Conservation (phyloP, 2,113 vertebrate species). For the Dasyprocta punctata region DNA sequence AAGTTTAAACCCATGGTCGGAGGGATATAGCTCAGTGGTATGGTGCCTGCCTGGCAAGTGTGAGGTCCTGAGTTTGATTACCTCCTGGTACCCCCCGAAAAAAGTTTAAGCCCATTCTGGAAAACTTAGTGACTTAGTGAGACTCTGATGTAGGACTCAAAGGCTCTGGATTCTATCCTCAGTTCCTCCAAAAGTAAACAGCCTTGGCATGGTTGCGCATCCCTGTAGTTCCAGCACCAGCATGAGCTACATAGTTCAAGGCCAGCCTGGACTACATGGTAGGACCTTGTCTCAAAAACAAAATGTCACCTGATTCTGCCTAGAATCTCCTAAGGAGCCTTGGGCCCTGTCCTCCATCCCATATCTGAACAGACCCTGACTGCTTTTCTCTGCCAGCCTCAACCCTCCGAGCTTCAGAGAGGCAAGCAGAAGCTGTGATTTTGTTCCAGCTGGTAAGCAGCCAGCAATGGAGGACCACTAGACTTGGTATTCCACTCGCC, state of each 20-base stretch:
- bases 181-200: not conserved
- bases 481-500: not conserved
- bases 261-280: not conserved
- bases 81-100: too few relatives aligned
- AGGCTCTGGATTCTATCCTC: not conserved
- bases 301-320: not conserved
- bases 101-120: not conserved
- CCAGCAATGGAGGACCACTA: not conserved
- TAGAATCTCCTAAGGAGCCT: not conserved
- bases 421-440: not conserved
- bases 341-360: not conserved
- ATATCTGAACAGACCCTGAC: not conserved
- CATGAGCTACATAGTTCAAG: not conserved
- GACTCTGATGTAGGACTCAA: not conserved
- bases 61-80: too few relatives aligned
- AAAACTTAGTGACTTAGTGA: not conserved
- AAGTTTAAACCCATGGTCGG: not conserved
- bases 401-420: not conserved
- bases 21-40: too few relatives aligned
- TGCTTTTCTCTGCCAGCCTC: not conserved
- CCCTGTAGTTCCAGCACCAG: not conserved
- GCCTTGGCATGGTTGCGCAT: not conserved
- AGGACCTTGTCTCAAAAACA: not conserved
- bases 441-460: not conserved
- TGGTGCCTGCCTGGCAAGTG: too few relatives aligned